A percentile compares a stretch with the other conserved stretches of the same genome.
Conservation (phyloP, 2,797 vertebrate species). For the Hirundo rustica region DNA sequence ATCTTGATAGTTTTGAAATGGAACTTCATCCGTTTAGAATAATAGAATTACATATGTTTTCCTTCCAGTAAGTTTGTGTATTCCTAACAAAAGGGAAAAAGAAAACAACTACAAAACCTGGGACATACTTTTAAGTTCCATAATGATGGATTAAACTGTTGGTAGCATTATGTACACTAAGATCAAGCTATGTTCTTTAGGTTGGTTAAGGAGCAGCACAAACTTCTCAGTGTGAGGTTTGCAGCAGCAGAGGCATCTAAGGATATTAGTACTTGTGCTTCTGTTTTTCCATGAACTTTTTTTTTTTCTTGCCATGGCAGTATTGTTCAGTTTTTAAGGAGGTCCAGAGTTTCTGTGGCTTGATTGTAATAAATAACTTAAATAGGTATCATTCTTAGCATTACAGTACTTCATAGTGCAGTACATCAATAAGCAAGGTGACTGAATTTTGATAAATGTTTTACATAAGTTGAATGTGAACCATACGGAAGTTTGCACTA, state of each 20-base stretch:
- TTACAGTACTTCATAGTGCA: background rate
- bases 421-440: background rate
- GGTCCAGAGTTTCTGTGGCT: background rate
- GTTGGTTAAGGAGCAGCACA: constrained; percentile 7
- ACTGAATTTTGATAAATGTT: background rate
- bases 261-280: background rate
- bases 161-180: background rate
- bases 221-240: background rate
- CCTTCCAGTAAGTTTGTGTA: background rate
- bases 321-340: background rate
- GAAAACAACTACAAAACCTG: background rate
- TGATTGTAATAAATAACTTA: background rate
- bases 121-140: background rate
- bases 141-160: background rate
- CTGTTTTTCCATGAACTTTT: background rate
- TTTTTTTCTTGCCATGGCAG: background rate
- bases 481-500: background rate
- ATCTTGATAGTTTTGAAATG: background rate
- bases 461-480: background rate
- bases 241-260: constrained; percentile 18
- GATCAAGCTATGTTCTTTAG: background rate
- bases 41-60: background rate
- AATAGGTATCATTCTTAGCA: background rate
- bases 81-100: background rate
- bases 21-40: background rate